phyloP scores from a whole-genome alignment of 2,797 vertebrate species.

The Toxotes lorentzi region DNA sequence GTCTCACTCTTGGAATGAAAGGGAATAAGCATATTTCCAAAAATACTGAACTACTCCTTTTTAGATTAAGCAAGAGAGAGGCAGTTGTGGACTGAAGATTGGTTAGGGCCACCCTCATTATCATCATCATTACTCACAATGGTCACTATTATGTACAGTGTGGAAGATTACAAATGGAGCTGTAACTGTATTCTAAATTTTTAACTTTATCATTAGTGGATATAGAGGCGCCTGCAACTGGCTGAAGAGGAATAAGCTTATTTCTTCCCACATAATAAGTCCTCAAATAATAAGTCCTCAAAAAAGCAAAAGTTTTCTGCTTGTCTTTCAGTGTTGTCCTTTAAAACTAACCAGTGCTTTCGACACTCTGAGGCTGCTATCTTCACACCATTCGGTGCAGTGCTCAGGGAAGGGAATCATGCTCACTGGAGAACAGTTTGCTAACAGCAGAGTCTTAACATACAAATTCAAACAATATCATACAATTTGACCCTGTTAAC shows the following conservation, averaged over 20 bases:
- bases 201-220: slow-evolving; percentile 1
- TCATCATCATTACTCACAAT: slow-evolving; percentile 19
- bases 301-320: neutral
- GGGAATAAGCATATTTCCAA: neutral
- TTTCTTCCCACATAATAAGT: slow-evolving; percentile 28
- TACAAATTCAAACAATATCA: slow-evolving; percentile 41
- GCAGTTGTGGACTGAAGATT: slow-evolving; percentile 12
- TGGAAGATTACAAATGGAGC: slow-evolving; percentile 28
- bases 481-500: slow-evolving; percentile 64
- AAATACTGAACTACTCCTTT: slow-evolving; percentile 18
- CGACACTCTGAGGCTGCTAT: neutral
- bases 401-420: slow-evolving; percentile 39
- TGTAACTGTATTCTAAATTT: neutral
- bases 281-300: no score
- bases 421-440: slow-evolving; percentile 37
- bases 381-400: neutral
- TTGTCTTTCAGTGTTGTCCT: slow-evolving; percentile 9
- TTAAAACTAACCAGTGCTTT: neutral
- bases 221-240: slow-evolving; percentile 7
- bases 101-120: neutral
- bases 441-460: slow-evolving; percentile 42
- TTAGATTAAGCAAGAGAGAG: slow-evolving; percentile 7
- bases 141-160: slow-evolving; percentile 20
- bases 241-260: neutral
- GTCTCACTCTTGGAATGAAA: neutral